Percentiles rank a stretch among this genome's conserved stretches.
Conservation (phyloP, 2,113 vertebrate genomes). For the Pterophyllum scalare region DNA sequence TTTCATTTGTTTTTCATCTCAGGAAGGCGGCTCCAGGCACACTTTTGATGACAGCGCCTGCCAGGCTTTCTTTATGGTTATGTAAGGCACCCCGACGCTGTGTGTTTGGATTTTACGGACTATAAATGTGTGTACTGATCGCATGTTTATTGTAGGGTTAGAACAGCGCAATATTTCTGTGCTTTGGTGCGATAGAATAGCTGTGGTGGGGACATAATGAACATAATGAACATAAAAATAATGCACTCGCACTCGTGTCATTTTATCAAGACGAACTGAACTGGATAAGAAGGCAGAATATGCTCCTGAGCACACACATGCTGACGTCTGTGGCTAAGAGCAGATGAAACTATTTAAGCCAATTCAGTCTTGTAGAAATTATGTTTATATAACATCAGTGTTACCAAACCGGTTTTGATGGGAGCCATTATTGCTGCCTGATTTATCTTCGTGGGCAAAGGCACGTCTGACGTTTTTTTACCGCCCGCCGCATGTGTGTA, state of each 20-base stretch:
- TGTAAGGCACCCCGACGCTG: slow-evolving; percentile 48
- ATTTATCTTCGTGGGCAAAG: slow-evolving; percentile 5
- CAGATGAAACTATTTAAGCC: neutral
- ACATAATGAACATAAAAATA: slow-evolving; percentile 6
- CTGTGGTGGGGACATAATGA: slow-evolving; percentile 5
- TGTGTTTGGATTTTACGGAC: slow-evolving; percentile 42
- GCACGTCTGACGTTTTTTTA: neutral
- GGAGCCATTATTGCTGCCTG: slow-evolving; percentile 1
- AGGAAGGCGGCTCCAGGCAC: slow-evolving; percentile 51
- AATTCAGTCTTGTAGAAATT: neutral
- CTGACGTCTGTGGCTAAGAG: neutral
- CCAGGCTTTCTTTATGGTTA: slow-evolving; percentile 56
- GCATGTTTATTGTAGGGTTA: slow-evolving; percentile 15
- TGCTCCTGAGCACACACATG: neutral
- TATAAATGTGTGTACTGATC: slow-evolving; percentile 30
- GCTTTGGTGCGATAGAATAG: neutral
- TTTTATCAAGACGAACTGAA: slow-evolving; percentile 22
- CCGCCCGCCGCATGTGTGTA: neutral
- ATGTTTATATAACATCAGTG: neutral
- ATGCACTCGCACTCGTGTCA: neutral
- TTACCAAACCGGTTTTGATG: neutral
- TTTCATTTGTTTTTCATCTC: slow-evolving; percentile 75
- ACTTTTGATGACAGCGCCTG: slow-evolving; percentile 53
- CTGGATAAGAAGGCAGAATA: neutral
- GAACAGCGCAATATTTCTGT: neutral